Evolutionary conservation across 2,888 invertebrate species (phyloP), one percentile per base, ranked within the genome.

Genomic region (Calliopum simillimum): DNA sequence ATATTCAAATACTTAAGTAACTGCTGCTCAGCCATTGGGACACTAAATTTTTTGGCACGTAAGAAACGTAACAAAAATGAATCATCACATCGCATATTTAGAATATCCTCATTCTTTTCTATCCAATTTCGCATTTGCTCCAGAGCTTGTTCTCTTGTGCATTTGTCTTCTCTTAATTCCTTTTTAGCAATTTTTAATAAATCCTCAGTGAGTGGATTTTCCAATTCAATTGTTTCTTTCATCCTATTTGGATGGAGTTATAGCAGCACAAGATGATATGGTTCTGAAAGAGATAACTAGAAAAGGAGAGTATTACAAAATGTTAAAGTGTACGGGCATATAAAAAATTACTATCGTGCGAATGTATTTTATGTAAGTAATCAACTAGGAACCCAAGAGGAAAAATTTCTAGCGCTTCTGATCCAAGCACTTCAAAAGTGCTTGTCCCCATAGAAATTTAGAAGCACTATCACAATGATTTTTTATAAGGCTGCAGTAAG

Each of bases 21-120:
- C 58, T 90, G 90, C 80, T 93, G 93, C 82, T 94, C 91, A 0
- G 94, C 92, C 91, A 93, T 91, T 2, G 91, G 92, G 44, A 94
- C 88, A 80, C 93, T 93, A 87, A 90, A 94, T 84, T 94, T 94
- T 82, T 93, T 93, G 73, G 91, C 90, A 2, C 94, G 89, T 71
- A 94, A 87, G 81, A 94, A 94, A 63, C 93, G 88, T 76, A 94
- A 86, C 68, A 94, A 87, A 82, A 94, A 94, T 58, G 87, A 88
- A 73, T 92, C 91, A 83, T 94, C 94, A 81, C 88, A 88, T 72
- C 93, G 87, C 69, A 92, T 89, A 82, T 93, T 90, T 79, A 88
- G 88, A 72, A 94, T 88, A 79, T 93, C 93, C 25, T 86, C 86
- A 79, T 93, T 93, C 81, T 92, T 89, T 51, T 87, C 84, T 73